Evolutionary conservation across 2,113 vertebrate species (phyloP).

Genomic region (Motacilla tschutschensis): DNA sequence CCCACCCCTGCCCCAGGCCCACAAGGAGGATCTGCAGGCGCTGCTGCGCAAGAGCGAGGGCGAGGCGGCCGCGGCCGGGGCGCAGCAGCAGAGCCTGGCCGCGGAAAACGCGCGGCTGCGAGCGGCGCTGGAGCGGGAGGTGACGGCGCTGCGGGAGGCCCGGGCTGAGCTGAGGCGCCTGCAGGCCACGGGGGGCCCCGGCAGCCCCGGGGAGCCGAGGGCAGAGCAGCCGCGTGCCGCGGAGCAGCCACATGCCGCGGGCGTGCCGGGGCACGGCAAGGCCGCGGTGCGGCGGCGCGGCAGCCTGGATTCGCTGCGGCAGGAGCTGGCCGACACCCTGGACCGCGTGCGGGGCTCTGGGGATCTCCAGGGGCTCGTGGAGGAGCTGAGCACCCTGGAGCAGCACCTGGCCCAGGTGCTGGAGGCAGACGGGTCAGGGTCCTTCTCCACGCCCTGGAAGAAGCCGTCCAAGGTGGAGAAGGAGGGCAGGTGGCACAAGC

Average conservation of each 20-base stretch:
- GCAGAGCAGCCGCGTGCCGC: neutral
- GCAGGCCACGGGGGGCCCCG: slow-evolving; percentile 45
- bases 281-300: neutral
- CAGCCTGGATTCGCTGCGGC: slow-evolving; percentile 15
- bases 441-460: neutral
- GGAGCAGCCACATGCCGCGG: neutral
- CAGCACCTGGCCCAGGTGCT: slow-evolving; percentile 51
- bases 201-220: neutral
- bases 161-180: slow-evolving; percentile 78
- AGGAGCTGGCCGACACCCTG: neutral
- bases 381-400: slow-evolving; percentile 43
- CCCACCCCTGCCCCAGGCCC: slow-evolving; percentile 35
- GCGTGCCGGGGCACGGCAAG: neutral
- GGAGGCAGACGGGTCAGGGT: neutral
- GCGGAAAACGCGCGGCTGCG: slow-evolving; percentile 33
- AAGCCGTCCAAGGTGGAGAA: slow-evolving; percentile 10
- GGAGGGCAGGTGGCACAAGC: neutral
- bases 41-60: slow-evolving; percentile 36
- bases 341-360: accelerated
- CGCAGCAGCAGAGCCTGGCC: neutral
- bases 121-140: slow-evolving; percentile 61
- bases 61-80: neutral
- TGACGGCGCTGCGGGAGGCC: slow-evolving; percentile 65
- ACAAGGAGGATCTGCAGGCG: slow-evolving; percentile 70
- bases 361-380: neutral